Evolutionary conservation across 2,113 vertebrate species (phyloP).

Genomic region (Charadrius vociferus): DNA sequence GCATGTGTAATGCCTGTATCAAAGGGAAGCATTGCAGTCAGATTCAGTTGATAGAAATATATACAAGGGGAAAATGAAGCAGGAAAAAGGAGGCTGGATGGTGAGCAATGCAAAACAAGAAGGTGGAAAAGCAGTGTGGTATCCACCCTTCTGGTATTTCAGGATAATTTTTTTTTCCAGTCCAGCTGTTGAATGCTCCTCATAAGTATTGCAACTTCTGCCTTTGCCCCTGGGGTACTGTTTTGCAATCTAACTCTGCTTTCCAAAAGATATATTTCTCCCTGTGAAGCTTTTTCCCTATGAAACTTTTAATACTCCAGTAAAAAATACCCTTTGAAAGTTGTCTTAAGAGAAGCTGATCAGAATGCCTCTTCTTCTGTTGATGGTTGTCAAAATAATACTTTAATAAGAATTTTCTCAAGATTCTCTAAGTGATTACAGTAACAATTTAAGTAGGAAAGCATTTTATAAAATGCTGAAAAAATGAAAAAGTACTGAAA

Average conservation of each 20-base stretch:
- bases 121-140: not conserved
- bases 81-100: not conserved
- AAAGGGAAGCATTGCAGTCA: not conserved
- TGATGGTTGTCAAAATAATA: not conserved
- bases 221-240: not conserved
- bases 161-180: not conserved
- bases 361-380: not conserved
- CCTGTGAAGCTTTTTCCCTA: not conserved
- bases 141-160: no score
- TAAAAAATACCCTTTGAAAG: not conserved
- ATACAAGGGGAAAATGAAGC: not conserved
- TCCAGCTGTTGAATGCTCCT: not conserved
- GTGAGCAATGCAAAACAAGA: not conserved
- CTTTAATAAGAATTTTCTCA: not conserved
- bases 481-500: not conserved
- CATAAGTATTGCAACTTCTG: not conserved
- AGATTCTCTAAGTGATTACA: not conserved
- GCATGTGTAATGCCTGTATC: not conserved
- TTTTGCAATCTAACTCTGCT: not conserved
- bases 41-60: not conserved
- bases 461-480: not conserved
- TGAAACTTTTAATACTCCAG: not conserved
- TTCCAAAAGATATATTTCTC: not conserved
- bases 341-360: not conserved
- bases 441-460: not conserved